phyloP scores from a whole-genome alignment of 1,140 invertebrate species.

The Rhagoletis zephyria region DNA sequence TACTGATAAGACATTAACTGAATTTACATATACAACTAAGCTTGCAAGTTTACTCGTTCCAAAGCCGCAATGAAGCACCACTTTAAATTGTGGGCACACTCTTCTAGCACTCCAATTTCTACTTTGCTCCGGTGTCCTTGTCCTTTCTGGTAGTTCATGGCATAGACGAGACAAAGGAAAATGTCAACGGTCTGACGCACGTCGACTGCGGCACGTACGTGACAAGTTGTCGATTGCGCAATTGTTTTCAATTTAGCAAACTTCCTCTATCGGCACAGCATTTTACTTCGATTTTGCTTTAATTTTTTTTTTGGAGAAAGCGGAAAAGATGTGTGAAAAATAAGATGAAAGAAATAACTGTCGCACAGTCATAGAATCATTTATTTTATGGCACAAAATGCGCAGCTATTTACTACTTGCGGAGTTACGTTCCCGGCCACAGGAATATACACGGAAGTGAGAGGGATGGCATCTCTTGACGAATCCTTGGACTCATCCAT shows the following conservation, averaged over 20 bases:
- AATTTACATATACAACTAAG: too few species aligned
- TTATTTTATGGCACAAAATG: not conserved
- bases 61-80: not conserved
- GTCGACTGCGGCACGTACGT: not conserved
- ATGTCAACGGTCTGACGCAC: not conserved
- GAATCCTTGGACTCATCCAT: too few species aligned
- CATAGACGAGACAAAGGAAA: conserved; percentile 4
- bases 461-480: too few species aligned
- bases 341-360: not conserved
- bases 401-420: not conserved
- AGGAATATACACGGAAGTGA: too few species aligned
- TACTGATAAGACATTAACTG: too few species aligned
- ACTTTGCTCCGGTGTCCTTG: not conserved
- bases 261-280: not conserved
- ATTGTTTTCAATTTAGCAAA: conserved; percentile 17
- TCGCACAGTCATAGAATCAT: not conserved
- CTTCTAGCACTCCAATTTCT: not conserved
- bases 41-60: not conserved
- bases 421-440: too few species aligned
- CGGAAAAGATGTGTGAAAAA: not conserved
- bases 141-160: not conserved
- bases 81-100: not conserved
- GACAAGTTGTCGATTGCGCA: conserved; percentile 8
- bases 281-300: not conserved
- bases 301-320: not conserved